Evolutionary conservation across 2,797 vertebrate species (phyloP).

Genomic region (Gallinago nigripennis): DNA sequence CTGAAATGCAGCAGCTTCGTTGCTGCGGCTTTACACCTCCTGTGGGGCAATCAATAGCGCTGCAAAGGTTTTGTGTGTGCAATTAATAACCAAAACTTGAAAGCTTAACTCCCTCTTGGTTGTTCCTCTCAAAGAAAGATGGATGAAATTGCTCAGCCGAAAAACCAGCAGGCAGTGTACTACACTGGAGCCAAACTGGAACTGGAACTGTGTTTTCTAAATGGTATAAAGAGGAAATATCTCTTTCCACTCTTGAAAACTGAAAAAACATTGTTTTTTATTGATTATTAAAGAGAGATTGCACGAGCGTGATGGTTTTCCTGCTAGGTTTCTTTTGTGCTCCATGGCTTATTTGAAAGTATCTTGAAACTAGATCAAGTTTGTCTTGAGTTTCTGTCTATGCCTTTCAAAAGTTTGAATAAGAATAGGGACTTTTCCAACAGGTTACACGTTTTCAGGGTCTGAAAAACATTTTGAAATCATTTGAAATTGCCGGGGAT

Average conservation of each 20-base stretch:
- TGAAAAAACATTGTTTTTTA: background rate
- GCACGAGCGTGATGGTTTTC: background rate
- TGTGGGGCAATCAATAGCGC: background rate
- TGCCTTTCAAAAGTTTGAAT: background rate
- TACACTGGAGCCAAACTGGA: background rate
- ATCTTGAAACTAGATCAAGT: background rate
- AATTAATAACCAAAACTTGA: background rate
- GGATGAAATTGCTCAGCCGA: background rate
- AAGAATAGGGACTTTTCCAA: background rate
- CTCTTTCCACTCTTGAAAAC: background rate
- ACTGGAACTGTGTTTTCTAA: background rate
- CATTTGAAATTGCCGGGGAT: background rate
- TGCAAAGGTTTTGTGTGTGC: background rate
- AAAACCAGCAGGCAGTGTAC: background rate
- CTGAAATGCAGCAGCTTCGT: background rate
- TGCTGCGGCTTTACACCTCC: background rate
- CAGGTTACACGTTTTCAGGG: background rate
- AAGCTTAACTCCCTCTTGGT: background rate
- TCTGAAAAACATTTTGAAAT: background rate
- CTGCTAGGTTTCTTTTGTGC: background rate
- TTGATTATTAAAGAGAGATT: background rate
- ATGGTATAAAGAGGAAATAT: background rate
- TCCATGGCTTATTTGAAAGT: background rate
- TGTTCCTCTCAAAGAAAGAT: background rate
- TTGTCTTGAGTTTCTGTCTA: background rate